Evolutionary conservation across 1,140 invertebrate genomes (phyloP), one percentile per base, ranked within the genome.

Genomic region (Heliconius hewitsoni): DNA sequence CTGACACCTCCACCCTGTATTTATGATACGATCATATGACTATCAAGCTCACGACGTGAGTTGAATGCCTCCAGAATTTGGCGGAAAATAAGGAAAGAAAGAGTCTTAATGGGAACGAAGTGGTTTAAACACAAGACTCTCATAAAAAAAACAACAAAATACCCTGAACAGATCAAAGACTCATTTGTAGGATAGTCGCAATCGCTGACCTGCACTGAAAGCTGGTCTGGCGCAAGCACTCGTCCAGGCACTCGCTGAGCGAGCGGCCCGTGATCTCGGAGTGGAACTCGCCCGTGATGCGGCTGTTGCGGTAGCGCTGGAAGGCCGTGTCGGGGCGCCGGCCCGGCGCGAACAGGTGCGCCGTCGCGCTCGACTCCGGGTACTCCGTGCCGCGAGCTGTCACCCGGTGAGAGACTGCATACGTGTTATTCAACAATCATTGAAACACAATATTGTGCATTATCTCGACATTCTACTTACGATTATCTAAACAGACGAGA

Each of bases 241-340:
- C 97, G 90, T 98, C 98, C 76, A 98, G 90, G 87, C 98, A 98
- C 90, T 98, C 98, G 90, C 97, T 98, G 27, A 98, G 93, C 5
- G 97, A 97, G 74, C 97, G 95, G 60, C 97, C 97, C 0, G 97
- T 98, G 83, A 98, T 98, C 91, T 98, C 98, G 2, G 97, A 98
- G 93, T 98, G 97, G 91, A 98, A 98, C 91, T 98, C 97, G 0
- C 92, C 97, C 73, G 97, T 97, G 3, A 98, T 95, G 73, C 97
- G 95, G 84, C 97, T 98, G 92, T 98, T 98, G 77, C 98, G 94
- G 93, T 98, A 98, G 79, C 98, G 95, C 93, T 98, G 97, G 94
- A 98, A 98, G 34, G 98, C 98, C 1, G 98, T 98, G 90, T 98
- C 97, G 37, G 97, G 97, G 73, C 97, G 94, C 71, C 97, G 96